Evolutionary conservation across 2,888 invertebrate genomes (phyloP).

Genomic region (Tinea semifulvella): DNA sequence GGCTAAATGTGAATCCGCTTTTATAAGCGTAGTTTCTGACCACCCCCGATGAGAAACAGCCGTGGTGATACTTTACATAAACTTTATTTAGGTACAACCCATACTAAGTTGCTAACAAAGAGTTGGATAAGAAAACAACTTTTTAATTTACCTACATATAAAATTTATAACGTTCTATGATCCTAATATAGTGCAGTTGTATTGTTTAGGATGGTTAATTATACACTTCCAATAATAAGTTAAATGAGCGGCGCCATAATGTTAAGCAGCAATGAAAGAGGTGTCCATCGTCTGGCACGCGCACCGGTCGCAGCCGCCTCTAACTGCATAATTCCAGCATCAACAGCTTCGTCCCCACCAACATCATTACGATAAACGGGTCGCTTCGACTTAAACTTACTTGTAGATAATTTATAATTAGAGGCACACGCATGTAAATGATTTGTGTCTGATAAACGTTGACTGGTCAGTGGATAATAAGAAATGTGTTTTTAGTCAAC

Average conservation of each 20-base stretch:
- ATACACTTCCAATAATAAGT: too few relatives aligned
- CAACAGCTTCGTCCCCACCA: slow-evolving; percentile 1
- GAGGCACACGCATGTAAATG: neutral
- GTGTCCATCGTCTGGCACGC: neutral
- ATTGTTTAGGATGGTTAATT: too few relatives aligned
- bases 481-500: slow-evolving; percentile 1
- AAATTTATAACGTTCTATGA: too few relatives aligned
- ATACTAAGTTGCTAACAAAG: too few relatives aligned
- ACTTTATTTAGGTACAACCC: too few relatives aligned
- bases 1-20: too few relatives aligned
- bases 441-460: neutral
- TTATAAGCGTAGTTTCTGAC: too few relatives aligned
- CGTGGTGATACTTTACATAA: too few relatives aligned
- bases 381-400: slow-evolving; percentile 5
- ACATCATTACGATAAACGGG: slow-evolving; percentile 7
- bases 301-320: slow-evolving; percentile 2
- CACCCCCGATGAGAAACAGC: too few relatives aligned
- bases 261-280: neutral
- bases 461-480: neutral
- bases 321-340: slow-evolving; percentile 7
- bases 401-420: slow-evolving; percentile 7
- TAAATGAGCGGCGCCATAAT: slow-evolving; percentile 6
- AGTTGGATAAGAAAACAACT: too few relatives aligned
- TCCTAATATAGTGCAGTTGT: too few relatives aligned
- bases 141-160: too few relatives aligned